Base-by-base conservation (phyloP, 2,797 vertebrate species). In the Parotocinclus haroldoi region DNA sequence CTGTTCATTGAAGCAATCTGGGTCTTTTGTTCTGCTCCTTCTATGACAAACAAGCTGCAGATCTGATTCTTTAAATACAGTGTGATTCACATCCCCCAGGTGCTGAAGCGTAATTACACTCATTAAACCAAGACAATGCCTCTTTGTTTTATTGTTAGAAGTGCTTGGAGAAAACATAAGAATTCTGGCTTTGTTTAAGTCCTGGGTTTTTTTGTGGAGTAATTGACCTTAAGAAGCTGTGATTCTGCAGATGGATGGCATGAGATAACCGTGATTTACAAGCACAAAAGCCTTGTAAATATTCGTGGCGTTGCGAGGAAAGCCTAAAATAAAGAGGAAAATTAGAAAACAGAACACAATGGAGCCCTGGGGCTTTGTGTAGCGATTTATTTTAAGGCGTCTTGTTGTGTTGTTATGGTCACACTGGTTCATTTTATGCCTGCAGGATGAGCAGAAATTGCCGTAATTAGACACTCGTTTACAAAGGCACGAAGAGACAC, bases 61-160 rank as follows among this genome's bases (percentile, higher is more conserved):
- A 27, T 53, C 13, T 53, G 54, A 36, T 58, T 39, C 9, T n/a
- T n/a, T n/a, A n/a, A n/a, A 58, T 17, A 63, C n/a, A 19, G 51
- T 57, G 46, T 49, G 37, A 66, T 56, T 56, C 55, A 54, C 53
- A 17, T 55, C 13, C 40, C n/a, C 19, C 18, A 65, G 63, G 52
- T 37, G 37, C 45, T 39, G 37, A 52, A 36, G 17, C 5, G 7
- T 55, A 61, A 55, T 60, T 48, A 40, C 48, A 6, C 50, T 46
- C 40, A 64, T 71, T 64, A 64, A 39, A 37, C 38, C 9, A 45
- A 54, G 54, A 53, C 12, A 45, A 42, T 40, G 57, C 27, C 13
- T 54, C 58, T 10, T 70, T 63, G 54, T 52, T 46, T 37, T 27
- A n/a, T 45, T 64, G 58, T 70, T 59, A 40, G 53, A 55, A 55